These are phyloP conservation scores for Sebastes jordani DNA, from an alignment of 2,797 vertebrate species.

Conservation along the genomic window DNA sequence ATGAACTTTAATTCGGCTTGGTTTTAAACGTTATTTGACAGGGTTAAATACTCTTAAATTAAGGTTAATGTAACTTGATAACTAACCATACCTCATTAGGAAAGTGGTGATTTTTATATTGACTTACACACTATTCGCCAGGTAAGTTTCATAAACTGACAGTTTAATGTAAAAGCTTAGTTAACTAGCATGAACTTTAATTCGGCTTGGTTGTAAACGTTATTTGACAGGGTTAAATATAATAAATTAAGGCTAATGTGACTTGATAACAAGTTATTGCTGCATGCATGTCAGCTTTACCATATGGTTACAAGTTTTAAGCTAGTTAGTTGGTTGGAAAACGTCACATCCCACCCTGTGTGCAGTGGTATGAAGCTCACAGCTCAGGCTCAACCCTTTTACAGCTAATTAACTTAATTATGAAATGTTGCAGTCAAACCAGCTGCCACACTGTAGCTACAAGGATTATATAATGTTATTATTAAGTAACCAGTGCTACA, in stretches of 20 bases:
- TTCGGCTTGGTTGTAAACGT: no score
- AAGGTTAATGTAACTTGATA: no score
- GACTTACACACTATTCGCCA: fast-evolving
- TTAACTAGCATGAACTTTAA: neutral
- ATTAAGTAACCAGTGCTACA: neutral
- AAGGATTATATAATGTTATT: neutral
- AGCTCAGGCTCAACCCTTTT: neutral
- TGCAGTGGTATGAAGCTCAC: neutral
- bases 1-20: neutral
- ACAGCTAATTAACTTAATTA: neutral
- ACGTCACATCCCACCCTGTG: constrained; percentile 2
- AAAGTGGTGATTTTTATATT: no score
- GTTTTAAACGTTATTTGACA: neutral
- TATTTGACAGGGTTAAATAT: neutral
- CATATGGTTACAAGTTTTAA: constrained; percentile 44
- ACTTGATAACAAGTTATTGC: constrained; percentile 11
- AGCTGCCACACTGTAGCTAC: neutral
- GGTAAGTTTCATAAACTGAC: neutral
- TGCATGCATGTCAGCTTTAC: neutral
- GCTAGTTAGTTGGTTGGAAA: neutral
- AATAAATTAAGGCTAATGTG: neutral
- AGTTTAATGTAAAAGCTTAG: neutral
- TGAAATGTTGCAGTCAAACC: neutral
- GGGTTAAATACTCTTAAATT: no score
- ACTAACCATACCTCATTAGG: no score